Conservation (phyloP, 2,888 invertebrate species). For the Linnaemya vulpina region DNA sequence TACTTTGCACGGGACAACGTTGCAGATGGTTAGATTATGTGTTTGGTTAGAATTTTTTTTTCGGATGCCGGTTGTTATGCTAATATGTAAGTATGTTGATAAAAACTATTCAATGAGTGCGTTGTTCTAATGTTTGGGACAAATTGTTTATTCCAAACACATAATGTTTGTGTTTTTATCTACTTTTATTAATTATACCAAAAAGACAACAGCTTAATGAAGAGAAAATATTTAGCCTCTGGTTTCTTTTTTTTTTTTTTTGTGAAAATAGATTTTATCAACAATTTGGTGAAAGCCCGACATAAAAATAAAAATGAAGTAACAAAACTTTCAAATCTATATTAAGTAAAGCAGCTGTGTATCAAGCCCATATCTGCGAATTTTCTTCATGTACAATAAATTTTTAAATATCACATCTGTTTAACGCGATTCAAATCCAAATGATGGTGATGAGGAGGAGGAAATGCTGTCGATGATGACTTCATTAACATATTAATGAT, state of each 20-base stretch:
- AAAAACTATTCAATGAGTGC: not conserved
- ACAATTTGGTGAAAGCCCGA: slow-evolving; percentile 10
- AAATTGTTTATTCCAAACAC: slow-evolving; percentile 53
- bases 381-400: not conserved
- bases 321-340: not conserved
- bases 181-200: not conserved
- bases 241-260: slow-evolving; percentile 3
- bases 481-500: slow-evolving; percentile 34
- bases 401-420: slow-evolving; percentile 43
- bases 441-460: not conserved
- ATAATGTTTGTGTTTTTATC: slow-evolving; percentile 28
- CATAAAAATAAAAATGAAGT: not conserved
- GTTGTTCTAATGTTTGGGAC: not conserved
- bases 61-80: slow-evolving; percentile 8
- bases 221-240: slow-evolving; percentile 13
- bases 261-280: slow-evolving; percentile 21
- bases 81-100: not conserved
- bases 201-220: not conserved
- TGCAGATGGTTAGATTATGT: slow-evolving; percentile 17
- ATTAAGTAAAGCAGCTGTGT: slow-evolving; percentile 21
- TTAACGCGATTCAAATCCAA: not conserved
- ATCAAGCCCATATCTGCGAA: not conserved
- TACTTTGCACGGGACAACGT: not conserved
- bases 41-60: slow-evolving; percentile 28
- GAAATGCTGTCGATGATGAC: slow-evolving; percentile 11